Base-by-base conservation (phyloP, 2,797 vertebrate species). In the Argya squamiceps region DNA sequence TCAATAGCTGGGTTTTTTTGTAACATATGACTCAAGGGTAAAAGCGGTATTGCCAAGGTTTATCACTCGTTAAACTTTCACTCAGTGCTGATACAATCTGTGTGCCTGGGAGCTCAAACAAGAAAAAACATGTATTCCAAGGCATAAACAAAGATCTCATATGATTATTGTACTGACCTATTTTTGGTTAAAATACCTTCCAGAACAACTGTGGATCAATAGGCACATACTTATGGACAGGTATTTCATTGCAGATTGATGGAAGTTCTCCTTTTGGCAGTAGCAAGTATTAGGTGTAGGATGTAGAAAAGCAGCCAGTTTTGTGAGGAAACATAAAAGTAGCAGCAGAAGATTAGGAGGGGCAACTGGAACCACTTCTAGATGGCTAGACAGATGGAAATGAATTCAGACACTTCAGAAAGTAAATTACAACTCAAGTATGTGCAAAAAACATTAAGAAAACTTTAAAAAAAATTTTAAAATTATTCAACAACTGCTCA, bases 51-150 rank as follows among this genome's bases (percentile, higher is more conserved):
- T 94, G 92, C 81, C 92, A 96, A 86, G 30, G 30, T 86, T 95
- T 96, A 89, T 88, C 94, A 89, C 85, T 53, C 9, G 10, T 92
- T 89, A 93, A 89, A 93, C 84, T 92, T 95, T 93, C 88, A 91
- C 58, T 97, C 55, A 70, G 30, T 82, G 68, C 29, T 93, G 88
- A 97, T 97, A 93, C 36, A 88, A 95, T 95, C 94, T 96, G 55
- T 94, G 88, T 91, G 70, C 78, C 79, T 80, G 55, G 52, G 73
- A 89, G 43, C 5, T 47, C 53, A 92, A 89, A 68, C 63, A 81
- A 93, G 93, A 94, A 96, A 55, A 55, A 89, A 74, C 68, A 60
- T 2, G 13, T 78, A 86, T 82, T 88, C 75, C 32, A 62, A 89
- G 80, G 39, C 5, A 12, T 78, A 92, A 91, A 84, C 50, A 78